These are phyloP conservation scores for Sebastes aleutianus DNA, from an alignment of 2,797 vertebrate species.

Conservation along the genomic window DNA sequence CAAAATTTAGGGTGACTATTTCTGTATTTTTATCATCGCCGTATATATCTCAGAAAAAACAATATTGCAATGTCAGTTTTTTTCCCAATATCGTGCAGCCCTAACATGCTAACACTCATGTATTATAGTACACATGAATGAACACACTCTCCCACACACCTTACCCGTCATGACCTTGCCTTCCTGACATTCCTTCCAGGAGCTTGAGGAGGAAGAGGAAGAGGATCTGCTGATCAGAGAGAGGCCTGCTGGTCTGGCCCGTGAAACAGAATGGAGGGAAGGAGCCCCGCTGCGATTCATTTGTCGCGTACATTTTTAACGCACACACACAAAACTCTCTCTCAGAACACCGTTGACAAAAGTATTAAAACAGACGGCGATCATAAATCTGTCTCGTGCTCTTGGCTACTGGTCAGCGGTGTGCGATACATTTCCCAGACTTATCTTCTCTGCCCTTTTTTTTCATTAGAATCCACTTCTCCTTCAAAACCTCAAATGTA, in stretches of 20 bases:
- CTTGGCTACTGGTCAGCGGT: conserved; percentile 40
- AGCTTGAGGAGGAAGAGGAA: conserved; percentile 58
- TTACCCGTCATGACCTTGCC: conserved; percentile 19
- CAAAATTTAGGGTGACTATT: background rate
- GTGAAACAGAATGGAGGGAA: conserved; percentile 46
- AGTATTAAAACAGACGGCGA: conserved; percentile 58
- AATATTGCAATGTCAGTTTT: background rate
- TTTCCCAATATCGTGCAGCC: background rate
- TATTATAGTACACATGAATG: background rate
- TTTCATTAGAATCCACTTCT: conserved; percentile 4
- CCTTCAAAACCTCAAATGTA: conserved; percentile 7
- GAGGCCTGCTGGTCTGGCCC: conserved; percentile 26
- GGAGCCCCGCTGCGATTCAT: conserved; percentile 53
- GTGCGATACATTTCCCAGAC: conserved; percentile 48
- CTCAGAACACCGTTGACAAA: conserved; percentile 18
- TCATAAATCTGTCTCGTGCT: conserved; percentile 58
- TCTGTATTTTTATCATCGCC: background rate
- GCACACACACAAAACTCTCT: background rate
- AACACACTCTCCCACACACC: conserved; percentile 5
- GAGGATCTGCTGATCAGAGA: conserved; percentile 37
- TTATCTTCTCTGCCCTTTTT: conserved; percentile 19
- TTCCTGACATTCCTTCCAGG: conserved; percentile 53
- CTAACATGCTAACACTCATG: background rate
- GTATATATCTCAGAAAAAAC: background rate
- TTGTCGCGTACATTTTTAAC: conserved; percentile 27